Conservation (phyloP, 2,888 invertebrate species). For the Myopa testacea region DNA sequence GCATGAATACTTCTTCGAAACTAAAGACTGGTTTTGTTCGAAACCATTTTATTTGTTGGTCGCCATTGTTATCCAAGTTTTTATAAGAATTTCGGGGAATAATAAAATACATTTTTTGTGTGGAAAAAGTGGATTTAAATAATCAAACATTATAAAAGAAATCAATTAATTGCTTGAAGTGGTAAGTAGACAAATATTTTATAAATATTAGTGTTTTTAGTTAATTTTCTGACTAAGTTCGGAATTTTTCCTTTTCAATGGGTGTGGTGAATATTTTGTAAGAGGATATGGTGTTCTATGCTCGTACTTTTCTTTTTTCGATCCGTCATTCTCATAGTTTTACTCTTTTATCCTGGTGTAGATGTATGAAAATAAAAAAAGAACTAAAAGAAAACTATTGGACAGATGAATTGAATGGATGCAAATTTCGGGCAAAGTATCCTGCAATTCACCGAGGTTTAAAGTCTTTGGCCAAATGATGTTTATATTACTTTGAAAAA, state of each 20-base stretch:
- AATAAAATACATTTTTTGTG: conserved; percentile 49
- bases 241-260: conserved; percentile 33
- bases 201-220: conserved; percentile 24
- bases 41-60: conserved; percentile 20
- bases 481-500: too few species aligned
- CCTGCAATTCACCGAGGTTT: too few species aligned
- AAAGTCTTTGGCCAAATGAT: too few species aligned
- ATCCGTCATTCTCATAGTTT: neutral
- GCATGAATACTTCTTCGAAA: too few species aligned
- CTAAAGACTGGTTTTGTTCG: too few species aligned
- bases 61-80: conserved; percentile 37
- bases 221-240: conserved; percentile 27
- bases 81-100: neutral
- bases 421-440: too few species aligned
- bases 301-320: conserved; percentile 2
- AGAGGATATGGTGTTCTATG: conserved; percentile 1
- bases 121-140: conserved; percentile 53
- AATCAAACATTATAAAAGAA: conserved; percentile 58
- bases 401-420: too few species aligned
- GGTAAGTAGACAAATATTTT: conserved; percentile 58
- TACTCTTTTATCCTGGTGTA: too few species aligned
- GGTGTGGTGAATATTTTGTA: conserved; percentile 49
- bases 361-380: too few species aligned
- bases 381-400: too few species aligned
- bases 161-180: conserved; percentile 51